Evolutionary conservation across 2,888 invertebrate species (phyloP).

Genomic region (Drosophila setosimentum): DNA sequence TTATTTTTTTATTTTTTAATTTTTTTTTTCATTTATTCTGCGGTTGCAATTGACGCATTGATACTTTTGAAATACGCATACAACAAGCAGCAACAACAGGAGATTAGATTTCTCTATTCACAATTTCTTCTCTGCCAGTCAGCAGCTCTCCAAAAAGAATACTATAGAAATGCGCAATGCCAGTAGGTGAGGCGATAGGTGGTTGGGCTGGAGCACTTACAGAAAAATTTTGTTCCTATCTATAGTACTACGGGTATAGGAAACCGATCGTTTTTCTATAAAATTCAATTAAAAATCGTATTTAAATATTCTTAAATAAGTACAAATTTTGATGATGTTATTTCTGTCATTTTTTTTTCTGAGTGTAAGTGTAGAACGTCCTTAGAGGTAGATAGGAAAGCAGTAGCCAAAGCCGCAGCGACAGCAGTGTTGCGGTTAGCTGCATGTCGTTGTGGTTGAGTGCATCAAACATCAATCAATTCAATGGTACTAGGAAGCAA

Average conservation of each 20-base stretch:
- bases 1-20: slow-evolving; percentile 5
- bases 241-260: no score
- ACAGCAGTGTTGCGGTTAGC: slow-evolving; percentile 70
- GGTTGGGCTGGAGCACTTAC: not conserved
- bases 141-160: slow-evolving; percentile 60
- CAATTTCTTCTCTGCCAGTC: slow-evolving; percentile 46
- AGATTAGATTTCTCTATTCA: slow-evolving; percentile 26
- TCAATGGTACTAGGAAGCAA: slow-evolving; percentile 72
- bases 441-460: slow-evolving; percentile 79
- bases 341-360: not conserved
- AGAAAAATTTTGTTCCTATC: not conserved
- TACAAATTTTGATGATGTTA: not conserved
- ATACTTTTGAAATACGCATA: slow-evolving; percentile 25
- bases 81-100: slow-evolving; percentile 16
- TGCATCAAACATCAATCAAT: slow-evolving; percentile 80
- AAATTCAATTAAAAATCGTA: no score
- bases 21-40: slow-evolving; percentile 14
- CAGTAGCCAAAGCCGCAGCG: slow-evolving; percentile 35
- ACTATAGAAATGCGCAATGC: slow-evolving; percentile 72
- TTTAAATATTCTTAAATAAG: no score
- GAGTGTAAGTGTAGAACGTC: not conserved
- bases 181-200: slow-evolving; percentile 27
- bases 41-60: slow-evolving; percentile 31
- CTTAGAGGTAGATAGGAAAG: slow-evolving; percentile 7
- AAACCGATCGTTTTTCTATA: not conserved